These are phyloP conservation scores for Dendrolimus kikuchii DNA, from an alignment of 1,140 invertebrate genomes.

Conservation along the genomic window DNA sequence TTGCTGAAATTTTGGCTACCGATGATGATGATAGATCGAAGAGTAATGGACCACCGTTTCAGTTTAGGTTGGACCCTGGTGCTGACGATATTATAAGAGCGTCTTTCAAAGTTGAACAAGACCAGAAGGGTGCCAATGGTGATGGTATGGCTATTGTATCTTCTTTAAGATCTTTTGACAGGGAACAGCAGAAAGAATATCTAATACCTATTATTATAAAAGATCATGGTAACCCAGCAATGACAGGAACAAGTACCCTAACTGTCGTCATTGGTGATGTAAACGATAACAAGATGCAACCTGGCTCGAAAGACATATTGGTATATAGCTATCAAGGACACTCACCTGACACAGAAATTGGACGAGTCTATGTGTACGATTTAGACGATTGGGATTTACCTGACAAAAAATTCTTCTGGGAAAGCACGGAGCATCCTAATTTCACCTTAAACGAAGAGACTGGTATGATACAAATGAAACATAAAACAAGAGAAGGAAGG, in stretches of 20 bases:
- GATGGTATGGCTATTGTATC: conserved; percentile 96
- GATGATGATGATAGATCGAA: conserved; percentile 96
- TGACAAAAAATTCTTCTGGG: conserved; percentile 98
- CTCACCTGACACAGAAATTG: conserved; percentile 93
- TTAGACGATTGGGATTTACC: conserved; percentile 97
- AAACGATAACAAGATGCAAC: conserved; percentile 98
- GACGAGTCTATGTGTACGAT: conserved; percentile 96
- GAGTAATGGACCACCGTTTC: conserved; percentile 95
- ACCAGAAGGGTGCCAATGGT: conserved; percentile 95
- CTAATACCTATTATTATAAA: conserved; percentile 95
- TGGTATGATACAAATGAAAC: conserved; percentile 96
- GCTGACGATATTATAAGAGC: conserved; percentile 93
- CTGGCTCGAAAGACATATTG: conserved; percentile 96
- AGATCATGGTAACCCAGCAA: conserved; percentile 88
- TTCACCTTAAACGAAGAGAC: conserved; percentile 93
- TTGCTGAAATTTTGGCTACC: conserved; percentile 93
- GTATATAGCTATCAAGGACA: conserved; percentile 97
- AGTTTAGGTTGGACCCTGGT: conserved; percentile 92
- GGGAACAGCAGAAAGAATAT: conserved; percentile 96
- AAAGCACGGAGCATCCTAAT: conserved; percentile 83
- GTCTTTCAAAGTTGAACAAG: conserved; percentile 95
- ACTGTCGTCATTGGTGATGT: conserved; percentile 96
- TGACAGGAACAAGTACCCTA: conserved; percentile 95
- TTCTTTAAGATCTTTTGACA: conserved; percentile 91
- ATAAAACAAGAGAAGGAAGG: conserved; percentile 89